Conservation (phyloP, 2,113 vertebrate species). For the Macrotus californicus region DNA sequence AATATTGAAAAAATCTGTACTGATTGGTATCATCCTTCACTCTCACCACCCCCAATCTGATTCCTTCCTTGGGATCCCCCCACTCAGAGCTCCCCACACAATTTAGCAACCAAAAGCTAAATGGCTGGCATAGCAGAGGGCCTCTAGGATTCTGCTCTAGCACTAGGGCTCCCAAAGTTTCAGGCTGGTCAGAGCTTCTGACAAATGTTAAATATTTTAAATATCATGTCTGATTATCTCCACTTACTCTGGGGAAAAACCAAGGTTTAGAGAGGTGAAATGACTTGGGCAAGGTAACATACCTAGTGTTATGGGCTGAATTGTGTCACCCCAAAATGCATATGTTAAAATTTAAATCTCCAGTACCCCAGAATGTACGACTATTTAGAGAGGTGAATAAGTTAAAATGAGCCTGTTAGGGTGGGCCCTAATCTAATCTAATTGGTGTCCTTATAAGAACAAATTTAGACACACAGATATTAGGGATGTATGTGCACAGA, state of each 20-base stretch:
- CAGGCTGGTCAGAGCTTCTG: not conserved
- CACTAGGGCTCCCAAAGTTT: not conserved
- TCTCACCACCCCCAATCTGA: not conserved
- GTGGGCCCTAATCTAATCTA: not conserved
- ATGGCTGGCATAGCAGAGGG: not conserved
- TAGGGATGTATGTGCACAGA: not conserved
- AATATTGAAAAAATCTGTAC: not conserved
- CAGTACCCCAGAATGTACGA: not conserved
- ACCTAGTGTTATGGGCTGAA: not conserved
- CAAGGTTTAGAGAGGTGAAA: not conserved
- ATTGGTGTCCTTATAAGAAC: not conserved
- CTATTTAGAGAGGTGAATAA: not conserved
- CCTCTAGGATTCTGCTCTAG: not conserved
- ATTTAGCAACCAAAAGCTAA: not conserved
- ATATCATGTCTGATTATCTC: not conserved
- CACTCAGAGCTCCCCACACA: not conserved
- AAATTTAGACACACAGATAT: not conserved
- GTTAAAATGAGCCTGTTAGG: not conserved
- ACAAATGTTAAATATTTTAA: not conserved
- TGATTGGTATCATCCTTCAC: not conserved
- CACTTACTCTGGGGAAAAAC: not conserved
- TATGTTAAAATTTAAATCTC: not conserved
- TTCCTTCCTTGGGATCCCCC: not conserved
- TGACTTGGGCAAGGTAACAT: not conserved
- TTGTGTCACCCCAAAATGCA: not conserved